Evolutionary conservation across 2,113 vertebrate genomes (phyloP), one percentile per base, ranked within the genome.

Genomic region (Xenopus tropicalis): DNA sequence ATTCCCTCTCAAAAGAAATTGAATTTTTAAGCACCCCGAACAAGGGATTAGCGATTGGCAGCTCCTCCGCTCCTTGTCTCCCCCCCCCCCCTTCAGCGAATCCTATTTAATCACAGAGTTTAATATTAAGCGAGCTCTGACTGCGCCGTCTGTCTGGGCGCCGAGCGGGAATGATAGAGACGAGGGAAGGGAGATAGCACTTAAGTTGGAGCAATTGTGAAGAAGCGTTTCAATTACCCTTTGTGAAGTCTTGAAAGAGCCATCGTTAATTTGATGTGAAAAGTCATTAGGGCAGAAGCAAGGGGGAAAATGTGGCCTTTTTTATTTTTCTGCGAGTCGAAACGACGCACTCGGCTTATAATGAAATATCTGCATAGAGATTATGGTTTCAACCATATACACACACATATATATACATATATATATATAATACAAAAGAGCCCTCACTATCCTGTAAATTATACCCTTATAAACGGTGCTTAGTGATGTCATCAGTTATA

Each of bases 1-100:
- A 52, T 29, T 78, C 42, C 71, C 69, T 24, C 81, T 84, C 80
- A 80, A 65, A 85, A 78, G 81, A 89, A 88, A 87, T 83, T 79
- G 85, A 86, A 85, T 89, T 88, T 89, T 86, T 86, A 87, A 92
- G 81, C 81, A 64, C 80, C 71, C 78, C 37, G 57, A 80, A 82
- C 83, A 78, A 83, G 84, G 84, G 78, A 90, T 87, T 83, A 89
- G 86, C 82, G 83, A 83, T 82, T 79, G 82, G 80, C 77, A 78
- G 83, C 74, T 81, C 83, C 85, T 82, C 74, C 77, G 78, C 82
- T 85, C 78, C 85, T 84, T 86, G 82, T 89, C 83, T 90, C 13
- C 51, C 25, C 25, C 25, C 3, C 25, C 13, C 51, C 87, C 44
- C 74, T 67, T 86, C 79, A 72, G 78, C 66, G 84, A 88, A 87